phyloP scores from a whole-genome alignment of 1,140 invertebrate species.

The Zaprionus davidi region DNA sequence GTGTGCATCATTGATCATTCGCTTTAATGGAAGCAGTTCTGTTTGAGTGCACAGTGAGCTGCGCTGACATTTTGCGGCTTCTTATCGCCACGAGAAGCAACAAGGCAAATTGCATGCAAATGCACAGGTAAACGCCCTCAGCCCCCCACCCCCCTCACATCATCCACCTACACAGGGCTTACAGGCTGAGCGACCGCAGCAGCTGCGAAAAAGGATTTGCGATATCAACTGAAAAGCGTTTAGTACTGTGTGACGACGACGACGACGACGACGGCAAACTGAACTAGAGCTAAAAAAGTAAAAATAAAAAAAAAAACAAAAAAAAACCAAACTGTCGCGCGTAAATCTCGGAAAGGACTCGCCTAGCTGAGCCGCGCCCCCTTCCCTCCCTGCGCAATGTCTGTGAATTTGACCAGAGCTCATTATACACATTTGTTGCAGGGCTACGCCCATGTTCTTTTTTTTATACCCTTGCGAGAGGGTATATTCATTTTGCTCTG shows the following conservation, averaged over 20 bases:
- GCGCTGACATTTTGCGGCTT: neutral
- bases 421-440: conserved; percentile 83
- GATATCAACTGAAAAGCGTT: conserved; percentile 76
- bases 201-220: conserved; percentile 71
- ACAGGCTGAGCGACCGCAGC: conserved; percentile 32
- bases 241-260: conserved; percentile 31
- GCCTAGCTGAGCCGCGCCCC: neutral
- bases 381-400: neutral
- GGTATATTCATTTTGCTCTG: too few relatives aligned
- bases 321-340: conserved; percentile 63
- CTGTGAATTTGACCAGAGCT: conserved; percentile 67
- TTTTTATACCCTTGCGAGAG: neutral
- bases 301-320: neutral
- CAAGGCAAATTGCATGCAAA: conserved; percentile 57
- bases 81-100: neutral
- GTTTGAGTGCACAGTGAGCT: neutral
- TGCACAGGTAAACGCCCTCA: conserved; percentile 1
- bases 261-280: too few relatives aligned
- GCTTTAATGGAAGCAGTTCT: too few relatives aligned
- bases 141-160: neutral
- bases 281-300: neutral
- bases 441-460: conserved; percentile 19
- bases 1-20: too few relatives aligned
- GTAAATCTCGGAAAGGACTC: conserved; percentile 65
- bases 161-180: neutral